phyloP scores from a whole-genome alignment of 1,140 invertebrate species.

The Aleiodes sp. region DNA sequence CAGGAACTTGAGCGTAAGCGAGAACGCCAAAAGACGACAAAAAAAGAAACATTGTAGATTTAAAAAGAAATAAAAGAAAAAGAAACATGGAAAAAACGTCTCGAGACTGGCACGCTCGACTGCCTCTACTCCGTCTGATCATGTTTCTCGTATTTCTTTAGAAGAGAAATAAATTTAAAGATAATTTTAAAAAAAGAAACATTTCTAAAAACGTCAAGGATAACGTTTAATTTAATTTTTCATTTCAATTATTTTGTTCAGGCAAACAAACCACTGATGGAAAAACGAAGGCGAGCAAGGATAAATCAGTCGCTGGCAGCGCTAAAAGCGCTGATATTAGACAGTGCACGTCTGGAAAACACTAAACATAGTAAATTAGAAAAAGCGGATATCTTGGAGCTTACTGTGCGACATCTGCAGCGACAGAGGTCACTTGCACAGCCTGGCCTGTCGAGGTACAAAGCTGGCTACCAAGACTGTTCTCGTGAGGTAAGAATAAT shows the following conservation, averaged over 20 bases:
- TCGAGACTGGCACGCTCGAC: too few relatives aligned
- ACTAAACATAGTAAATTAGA: slow-evolving; percentile 84
- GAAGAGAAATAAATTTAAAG: too few relatives aligned
- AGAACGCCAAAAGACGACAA: too few relatives aligned
- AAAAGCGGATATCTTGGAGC: slow-evolving; percentile 92
- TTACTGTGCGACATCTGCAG: slow-evolving; percentile 89
- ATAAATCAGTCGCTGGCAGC: slow-evolving; percentile 90
- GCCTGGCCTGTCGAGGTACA: slow-evolving; percentile 70
- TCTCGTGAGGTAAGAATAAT: slow-evolving; percentile 72
- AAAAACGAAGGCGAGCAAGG: slow-evolving; percentile 85
- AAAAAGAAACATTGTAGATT: too few relatives aligned
- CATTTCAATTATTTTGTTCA: slow-evolving; percentile 55
- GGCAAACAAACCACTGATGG: slow-evolving; percentile 93
- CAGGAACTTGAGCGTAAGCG: too few relatives aligned
- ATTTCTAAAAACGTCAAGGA: too few relatives aligned
- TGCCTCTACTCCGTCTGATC: too few relatives aligned
- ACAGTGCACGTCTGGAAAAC: slow-evolving; percentile 76
- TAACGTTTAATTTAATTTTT: neutral
- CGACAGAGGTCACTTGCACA: slow-evolving; percentile 74
- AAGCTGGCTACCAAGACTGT: slow-evolving; percentile 84
- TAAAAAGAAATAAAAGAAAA: too few relatives aligned
- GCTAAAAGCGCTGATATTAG: slow-evolving; percentile 84
- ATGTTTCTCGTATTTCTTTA: too few relatives aligned
- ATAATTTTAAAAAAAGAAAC: too few relatives aligned
- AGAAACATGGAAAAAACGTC: too few relatives aligned